Base-by-base conservation (phyloP, 2,888 invertebrate genomes). In the Ferdinandea cuprea region DNA sequence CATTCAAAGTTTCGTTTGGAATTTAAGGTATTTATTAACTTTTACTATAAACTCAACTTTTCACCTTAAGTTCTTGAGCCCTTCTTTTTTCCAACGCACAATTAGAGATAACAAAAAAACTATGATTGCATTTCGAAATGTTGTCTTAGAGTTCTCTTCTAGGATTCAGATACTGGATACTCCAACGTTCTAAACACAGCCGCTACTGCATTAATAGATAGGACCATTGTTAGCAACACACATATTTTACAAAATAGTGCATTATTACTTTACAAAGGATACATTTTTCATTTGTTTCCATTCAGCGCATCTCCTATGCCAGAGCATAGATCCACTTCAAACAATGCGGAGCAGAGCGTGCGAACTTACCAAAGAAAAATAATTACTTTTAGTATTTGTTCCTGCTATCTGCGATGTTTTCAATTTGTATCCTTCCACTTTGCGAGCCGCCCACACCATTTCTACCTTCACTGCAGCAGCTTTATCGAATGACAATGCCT, bases 311-410 rank as follows among this genome's bases (percentile, higher is more conserved):
- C 4, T 17, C 7, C 61, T 25, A 72, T 32, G 32, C 42, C 13
- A 59, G 25, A n/a, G 37, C 15, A 37, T 9, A 48, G 13, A 48
- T 65, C 52, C 61, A 52, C 17, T 69, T 17, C 19, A 37, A 56
- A 65, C 63, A 74, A 68, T 56, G 61, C 61, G 11, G 46, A 48
- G 56, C 48, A 37, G 65, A 66, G 25, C 72, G 66, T 56, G 73
- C 40, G 44, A 80, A 58, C 68, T 30, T 17, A 28, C 76, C 66
- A 83, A 83, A 61, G 68, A 30, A 78, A 83, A 83, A 78, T 83
- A 83, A 83, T 83, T 83, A 83, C 83, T 83, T 83, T 68, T 54
- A 58, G 56, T 63, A 63, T 78, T 83, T 68, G 78, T 68, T 78
- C 74, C 15, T 17, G 35, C 56, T 69, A 42, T 61, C 56, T 58